Evolutionary conservation across 2,888 invertebrate genomes (phyloP).

Genomic region (Lathronympha strigana): DNA sequence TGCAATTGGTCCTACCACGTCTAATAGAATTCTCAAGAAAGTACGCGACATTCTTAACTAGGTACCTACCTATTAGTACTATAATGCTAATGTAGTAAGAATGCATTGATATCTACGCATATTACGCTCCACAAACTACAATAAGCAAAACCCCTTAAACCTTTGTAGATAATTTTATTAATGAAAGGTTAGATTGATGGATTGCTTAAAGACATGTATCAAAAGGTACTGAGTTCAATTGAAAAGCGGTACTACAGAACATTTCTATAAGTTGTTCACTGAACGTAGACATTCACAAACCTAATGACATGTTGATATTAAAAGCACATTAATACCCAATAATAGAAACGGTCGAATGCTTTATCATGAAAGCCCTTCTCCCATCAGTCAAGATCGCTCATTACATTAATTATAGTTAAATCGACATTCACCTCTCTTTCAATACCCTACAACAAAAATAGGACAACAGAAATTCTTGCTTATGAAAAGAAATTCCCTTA

Average conservation of each 20-base stretch:
- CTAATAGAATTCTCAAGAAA: too few relatives aligned
- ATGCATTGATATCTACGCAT: neutral
- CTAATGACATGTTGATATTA: conserved; percentile 34
- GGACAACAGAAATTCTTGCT: conserved; percentile 36
- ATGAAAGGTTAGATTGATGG: conserved; percentile 7
- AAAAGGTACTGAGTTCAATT: conserved; percentile 18
- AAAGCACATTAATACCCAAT: conserved; percentile 24
- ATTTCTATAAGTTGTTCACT: conserved; percentile 7
- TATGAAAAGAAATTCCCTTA: conserved; percentile 30
- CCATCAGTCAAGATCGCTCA: conserved; percentile 37
- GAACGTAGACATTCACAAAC: conserved; percentile 17
- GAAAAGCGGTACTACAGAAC: conserved; percentile 3
- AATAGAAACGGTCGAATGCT: conserved; percentile 31
- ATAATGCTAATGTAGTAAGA: too few relatives aligned
- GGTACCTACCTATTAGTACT: too few relatives aligned
- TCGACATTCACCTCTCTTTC: conserved; percentile 32
- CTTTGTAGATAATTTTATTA: neutral
- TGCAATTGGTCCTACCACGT: too few relatives aligned
- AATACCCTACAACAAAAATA: conserved; percentile 33
- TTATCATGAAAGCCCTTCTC: conserved; percentile 34
- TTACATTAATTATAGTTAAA: conserved; percentile 36
- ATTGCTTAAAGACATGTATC: neutral
- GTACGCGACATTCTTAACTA: too few relatives aligned
- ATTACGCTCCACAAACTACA: neutral
- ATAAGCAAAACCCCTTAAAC: neutral